Evolutionary conservation across 2,113 vertebrate genomes (phyloP), one percentile per base, ranked within the genome.

Genomic region (Phalacrocorax pelagicus): DNA sequence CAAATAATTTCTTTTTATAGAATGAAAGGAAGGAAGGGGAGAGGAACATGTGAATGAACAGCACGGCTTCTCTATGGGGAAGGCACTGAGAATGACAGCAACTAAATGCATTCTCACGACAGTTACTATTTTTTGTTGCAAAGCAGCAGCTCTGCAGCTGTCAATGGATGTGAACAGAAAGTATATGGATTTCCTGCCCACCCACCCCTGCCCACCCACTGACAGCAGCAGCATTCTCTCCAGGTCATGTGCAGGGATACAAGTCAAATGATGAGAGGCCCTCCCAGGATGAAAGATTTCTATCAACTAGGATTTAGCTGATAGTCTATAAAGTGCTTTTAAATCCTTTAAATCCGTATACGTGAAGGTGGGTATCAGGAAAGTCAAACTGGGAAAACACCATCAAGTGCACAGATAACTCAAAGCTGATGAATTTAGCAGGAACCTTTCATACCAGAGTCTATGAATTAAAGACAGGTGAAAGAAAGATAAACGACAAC

Each of bases 21-120:
- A 77, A 36, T 2, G 5, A 57, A 80, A 80, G 51, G 34, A 69
- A 7, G 32, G 13, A 93, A 79, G 26, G 17, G 8, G 61, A 74
- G 17, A 40, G 29, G 0, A 2, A 66, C 17, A 34, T 0, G 5
- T 61, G 46, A 69, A 58, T 22, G 47, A 75, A 61, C 0, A 4
- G 34, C 40, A 91, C 6, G 11, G 23, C 42, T 86, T 71, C 42
- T 7, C 6, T 42, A 26, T 30, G 65, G 62, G 46, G 22, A 74
- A 78, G 47, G 29, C 47, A n/a, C 17, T 61, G 75, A 86, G 80
- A 69, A 66, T 21, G 26, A 57, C 54, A 80, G 52, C 29, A 55
- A 42, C 29, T 82, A 71, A 70, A 79, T 32, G 62, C 5, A 6
- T 67, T 80, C 11, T 79, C 66, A 75, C 38, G 29, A 46, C 12